Evolutionary conservation across 1,140 invertebrate species (phyloP).

Genomic region (Nephila pilipes): DNA sequence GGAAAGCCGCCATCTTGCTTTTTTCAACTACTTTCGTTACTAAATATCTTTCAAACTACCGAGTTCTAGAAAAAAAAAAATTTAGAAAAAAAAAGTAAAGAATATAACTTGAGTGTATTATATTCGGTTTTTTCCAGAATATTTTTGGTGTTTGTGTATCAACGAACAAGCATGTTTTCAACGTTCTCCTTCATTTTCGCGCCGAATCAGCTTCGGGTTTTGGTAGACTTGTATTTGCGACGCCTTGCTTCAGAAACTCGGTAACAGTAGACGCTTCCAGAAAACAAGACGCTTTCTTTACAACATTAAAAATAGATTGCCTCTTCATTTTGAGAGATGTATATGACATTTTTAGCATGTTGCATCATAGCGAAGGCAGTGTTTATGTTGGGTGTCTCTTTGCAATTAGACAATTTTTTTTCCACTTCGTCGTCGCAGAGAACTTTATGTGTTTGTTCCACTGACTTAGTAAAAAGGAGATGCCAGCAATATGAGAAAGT

Average conservation of each 20-base stretch:
- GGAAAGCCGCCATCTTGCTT: not conserved
- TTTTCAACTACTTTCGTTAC: not conserved
- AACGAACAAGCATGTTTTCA: not conserved
- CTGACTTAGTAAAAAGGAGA: not conserved
- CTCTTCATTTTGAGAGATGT: constrained; percentile 13
- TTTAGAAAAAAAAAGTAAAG: not conserved
- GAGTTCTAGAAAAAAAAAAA: not conserved
- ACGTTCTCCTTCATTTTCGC: not conserved
- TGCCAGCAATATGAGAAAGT: not conserved
- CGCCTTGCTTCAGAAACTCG: not conserved
- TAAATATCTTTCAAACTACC: not conserved
- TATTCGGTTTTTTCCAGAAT: not conserved
- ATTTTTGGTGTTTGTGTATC: not conserved
- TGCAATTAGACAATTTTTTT: not conserved
- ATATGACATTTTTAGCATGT: constrained; percentile 38
- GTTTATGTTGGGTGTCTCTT: constrained; percentile 26
- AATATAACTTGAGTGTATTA: not conserved
- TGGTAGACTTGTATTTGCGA: not conserved
- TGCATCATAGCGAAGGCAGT: not conserved
- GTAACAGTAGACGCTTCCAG: not conserved
- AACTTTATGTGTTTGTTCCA: not conserved
- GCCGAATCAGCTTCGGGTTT: not conserved
- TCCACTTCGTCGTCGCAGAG: not conserved
- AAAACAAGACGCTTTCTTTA: not conserved
- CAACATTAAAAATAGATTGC: constrained; percentile 23